Evolutionary conservation across 1,140 invertebrate species (phyloP).

Genomic region (Sitophilus oryzae): DNA sequence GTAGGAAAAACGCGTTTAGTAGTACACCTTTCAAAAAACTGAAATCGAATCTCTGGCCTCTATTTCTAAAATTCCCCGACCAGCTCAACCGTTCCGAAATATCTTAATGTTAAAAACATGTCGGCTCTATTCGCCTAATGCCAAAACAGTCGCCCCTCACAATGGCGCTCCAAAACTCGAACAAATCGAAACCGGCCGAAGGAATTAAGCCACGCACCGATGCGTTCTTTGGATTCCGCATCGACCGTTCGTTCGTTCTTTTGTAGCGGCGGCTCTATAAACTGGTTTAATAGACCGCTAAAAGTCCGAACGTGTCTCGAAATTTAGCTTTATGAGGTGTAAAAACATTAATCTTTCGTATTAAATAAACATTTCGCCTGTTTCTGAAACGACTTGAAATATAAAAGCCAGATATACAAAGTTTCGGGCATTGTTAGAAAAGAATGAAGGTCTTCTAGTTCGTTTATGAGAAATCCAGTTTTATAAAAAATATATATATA

Average conservation of each 20-base stretch:
- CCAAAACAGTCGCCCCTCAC: not conserved
- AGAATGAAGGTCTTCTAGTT: no score
- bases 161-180: not conserved
- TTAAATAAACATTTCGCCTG: no score
- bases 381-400: no score
- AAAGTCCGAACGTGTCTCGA: constrained; percentile 10
- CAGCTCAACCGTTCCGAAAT: not conserved
- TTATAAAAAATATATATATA: no score
- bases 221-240: constrained; percentile 6
- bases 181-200: constrained; percentile 9
- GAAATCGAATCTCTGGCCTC: no score
- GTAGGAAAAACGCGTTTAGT: no score
- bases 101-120: not conserved
- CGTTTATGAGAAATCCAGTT: no score
- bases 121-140: not conserved
- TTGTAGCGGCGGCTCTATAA: constrained; percentile 1
- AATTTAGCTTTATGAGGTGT: constrained; percentile 16
- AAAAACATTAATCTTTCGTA: constrained; percentile 10
- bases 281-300: constrained; percentile 17
- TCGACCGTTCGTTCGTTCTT: not conserved
- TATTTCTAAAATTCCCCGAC: no score
- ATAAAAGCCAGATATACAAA: no score
- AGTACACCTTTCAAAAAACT: no score
- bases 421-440: no score
- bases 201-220: constrained; percentile 7